These are phyloP conservation scores for Phalera bucephala DNA, from an alignment of 2,888 invertebrate genomes.

Conservation along the genomic window DNA sequence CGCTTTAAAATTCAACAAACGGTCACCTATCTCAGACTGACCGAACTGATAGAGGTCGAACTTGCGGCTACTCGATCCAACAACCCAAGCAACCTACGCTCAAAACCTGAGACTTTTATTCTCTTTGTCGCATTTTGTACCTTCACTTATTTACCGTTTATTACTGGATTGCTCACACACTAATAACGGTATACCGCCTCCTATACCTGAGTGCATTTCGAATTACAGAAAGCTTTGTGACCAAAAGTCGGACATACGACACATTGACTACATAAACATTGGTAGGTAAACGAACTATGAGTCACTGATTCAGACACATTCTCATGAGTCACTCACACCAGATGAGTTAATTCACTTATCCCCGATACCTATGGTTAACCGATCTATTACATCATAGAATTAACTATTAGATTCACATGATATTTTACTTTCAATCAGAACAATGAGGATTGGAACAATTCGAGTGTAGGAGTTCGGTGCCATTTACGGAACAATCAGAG, in stretches of 20 bases:
- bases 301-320: slow-evolving; percentile 55
- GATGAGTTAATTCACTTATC: slow-evolving; percentile 37
- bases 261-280: slow-evolving; percentile 38
- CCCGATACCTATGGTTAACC: slow-evolving; percentile 17
- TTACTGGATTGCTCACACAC: neutral
- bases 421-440: neutral
- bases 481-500: neutral
- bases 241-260: slow-evolving; percentile 16
- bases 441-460: neutral
- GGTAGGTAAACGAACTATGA: slow-evolving; percentile 67
- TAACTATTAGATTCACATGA: neutral
- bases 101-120: too few species aligned
- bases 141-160: too few species aligned
- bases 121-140: too few species aligned
- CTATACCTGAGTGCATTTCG: neutral
- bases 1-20: too few species aligned
- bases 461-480: neutral
- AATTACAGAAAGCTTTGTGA: slow-evolving; percentile 1
- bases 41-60: too few species aligned
- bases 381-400: slow-evolving; percentile 14
- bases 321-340: slow-evolving; percentile 50
- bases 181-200: slow-evolving; percentile 8
- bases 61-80: too few species aligned
- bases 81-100: too few species aligned
- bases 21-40: too few species aligned